Conservation (phyloP, 2,797 vertebrate species). For the Micromesistius poutassou region DNA sequence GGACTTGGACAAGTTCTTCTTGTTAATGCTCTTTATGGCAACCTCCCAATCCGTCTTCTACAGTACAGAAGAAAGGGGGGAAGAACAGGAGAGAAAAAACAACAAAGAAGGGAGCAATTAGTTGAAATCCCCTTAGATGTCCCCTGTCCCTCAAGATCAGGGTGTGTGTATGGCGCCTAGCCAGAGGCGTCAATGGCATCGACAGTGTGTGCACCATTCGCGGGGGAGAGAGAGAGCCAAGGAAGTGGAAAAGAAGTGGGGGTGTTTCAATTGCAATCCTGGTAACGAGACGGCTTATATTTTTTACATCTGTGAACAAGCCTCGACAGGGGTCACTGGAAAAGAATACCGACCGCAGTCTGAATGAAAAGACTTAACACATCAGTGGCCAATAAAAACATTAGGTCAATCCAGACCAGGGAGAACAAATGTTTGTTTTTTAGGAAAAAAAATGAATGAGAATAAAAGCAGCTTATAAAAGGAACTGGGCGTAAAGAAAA, state of each 20-base stretch:
- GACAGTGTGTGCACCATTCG: constrained; percentile 7
- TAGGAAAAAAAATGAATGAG: neutral
- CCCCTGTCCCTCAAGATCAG: constrained; percentile 3
- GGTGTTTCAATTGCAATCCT: no score
- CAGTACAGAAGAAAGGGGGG: constrained; percentile 21
- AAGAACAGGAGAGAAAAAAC: neutral
- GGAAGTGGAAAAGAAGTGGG: neutral
- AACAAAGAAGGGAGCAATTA: neutral
- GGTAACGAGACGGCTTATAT: neutral
- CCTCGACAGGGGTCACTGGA: no score
- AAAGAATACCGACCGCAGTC: no score
- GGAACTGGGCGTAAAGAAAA: neutral
- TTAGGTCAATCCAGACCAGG: neutral
- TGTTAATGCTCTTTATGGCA: constrained; percentile 90
- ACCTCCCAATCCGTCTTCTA: constrained; percentile 92
- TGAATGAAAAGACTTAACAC: neutral
- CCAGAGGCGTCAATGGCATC: constrained; percentile 10
- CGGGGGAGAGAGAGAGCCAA: neutral
- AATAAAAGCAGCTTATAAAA: neutral
- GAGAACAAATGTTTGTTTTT: neutral
- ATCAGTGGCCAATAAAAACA: neutral
- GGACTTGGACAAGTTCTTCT: constrained; percentile 89
- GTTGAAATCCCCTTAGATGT: constrained; percentile 12
- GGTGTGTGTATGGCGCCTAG: constrained; percentile 6
- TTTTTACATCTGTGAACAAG: neutral